A percentile compares a stretch with the other conserved stretches of the same genome.
Evolutionary conservation across 2,797 vertebrate species (phyloP).

Genomic region (Discoglossus pictus): DNA sequence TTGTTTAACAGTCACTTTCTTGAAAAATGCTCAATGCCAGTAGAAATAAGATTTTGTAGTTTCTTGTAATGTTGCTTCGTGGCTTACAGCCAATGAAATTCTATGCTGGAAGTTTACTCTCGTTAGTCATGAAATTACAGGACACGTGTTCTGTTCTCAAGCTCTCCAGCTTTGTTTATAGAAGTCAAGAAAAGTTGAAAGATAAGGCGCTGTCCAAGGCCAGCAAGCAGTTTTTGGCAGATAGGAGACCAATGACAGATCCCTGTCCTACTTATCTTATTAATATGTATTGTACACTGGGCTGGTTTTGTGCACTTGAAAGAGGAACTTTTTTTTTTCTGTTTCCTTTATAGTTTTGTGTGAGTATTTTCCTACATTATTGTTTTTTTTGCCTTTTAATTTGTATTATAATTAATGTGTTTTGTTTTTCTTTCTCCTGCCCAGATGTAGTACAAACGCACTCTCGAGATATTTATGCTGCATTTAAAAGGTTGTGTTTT

Average conservation of each 20-base stretch:
- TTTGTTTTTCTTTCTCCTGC: too few relatives aligned
- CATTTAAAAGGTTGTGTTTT: too few relatives aligned
- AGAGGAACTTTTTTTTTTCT: not conserved
- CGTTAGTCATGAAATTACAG: conserved; percentile 7
- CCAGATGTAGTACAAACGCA: too few relatives aligned
- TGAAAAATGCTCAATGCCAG: too few relatives aligned
- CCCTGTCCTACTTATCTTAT: conserved; percentile 8
- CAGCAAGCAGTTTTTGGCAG: conserved; percentile 23
- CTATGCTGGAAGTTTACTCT: conserved; percentile 6
- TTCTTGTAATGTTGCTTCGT: not conserved
- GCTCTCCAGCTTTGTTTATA: conserved; percentile 28
- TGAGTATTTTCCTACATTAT: not conserved
- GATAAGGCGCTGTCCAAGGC: conserved; percentile 34
- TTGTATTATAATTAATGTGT: not conserved
- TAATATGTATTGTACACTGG: not conserved
- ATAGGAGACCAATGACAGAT: conserved; percentile 15
- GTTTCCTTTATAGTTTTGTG: not conserved
- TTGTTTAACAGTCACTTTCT: too few relatives aligned
- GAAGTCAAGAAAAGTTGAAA: conserved; percentile 40
- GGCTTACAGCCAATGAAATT: conserved; percentile 5
- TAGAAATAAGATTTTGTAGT: too few relatives aligned
- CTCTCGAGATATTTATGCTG: not conserved
- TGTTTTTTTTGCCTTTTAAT: not conserved
- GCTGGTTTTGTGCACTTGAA: not conserved
- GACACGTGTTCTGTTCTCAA: conserved; percentile 21